Conservation (phyloP, 2,797 vertebrate species). For the Huso huso region DNA sequence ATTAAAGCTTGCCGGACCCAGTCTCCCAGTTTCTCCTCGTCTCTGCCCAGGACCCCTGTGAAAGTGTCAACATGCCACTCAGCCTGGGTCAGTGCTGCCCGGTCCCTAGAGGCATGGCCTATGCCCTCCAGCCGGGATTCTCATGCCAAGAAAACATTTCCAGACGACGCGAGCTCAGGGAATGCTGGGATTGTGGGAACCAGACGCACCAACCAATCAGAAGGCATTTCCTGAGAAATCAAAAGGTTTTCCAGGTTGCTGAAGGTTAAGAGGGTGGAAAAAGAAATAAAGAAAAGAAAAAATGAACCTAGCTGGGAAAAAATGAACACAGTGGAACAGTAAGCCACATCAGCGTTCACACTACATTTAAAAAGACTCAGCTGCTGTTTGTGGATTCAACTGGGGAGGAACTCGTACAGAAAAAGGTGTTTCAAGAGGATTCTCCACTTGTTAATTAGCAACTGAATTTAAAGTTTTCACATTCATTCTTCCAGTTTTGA, state of each 20-base stretch:
- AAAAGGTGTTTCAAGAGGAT: too few species aligned
- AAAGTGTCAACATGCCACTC: slow-evolving; percentile 61
- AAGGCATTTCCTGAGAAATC: slow-evolving; percentile 24
- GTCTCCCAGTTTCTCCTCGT: slow-evolving; percentile 31
- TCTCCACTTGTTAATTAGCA: too few species aligned
- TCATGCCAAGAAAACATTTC: slow-evolving; percentile 73
- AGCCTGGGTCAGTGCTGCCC: slow-evolving; percentile 44
- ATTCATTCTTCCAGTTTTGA: too few species aligned
- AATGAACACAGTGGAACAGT: too few species aligned
- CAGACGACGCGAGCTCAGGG: slow-evolving; percentile 63
- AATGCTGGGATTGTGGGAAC: slow-evolving; percentile 72
- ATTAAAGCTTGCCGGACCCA: too few species aligned
- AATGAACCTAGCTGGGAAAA: too few species aligned
- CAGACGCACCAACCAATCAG: slow-evolving; percentile 52
- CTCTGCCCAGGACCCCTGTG: slow-evolving; percentile 58
- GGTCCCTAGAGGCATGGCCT: slow-evolving; percentile 50
- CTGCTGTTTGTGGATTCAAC: too few species aligned
- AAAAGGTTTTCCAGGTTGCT: slow-evolving; percentile 8
- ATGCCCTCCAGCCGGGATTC: slow-evolving; percentile 49
- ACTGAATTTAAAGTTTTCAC: too few species aligned
- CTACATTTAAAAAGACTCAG: too few species aligned
- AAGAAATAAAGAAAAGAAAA: too few species aligned
- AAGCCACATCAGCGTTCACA: too few species aligned
- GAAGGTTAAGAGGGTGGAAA: background rate
- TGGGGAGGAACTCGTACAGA: too few species aligned